These are phyloP conservation scores for Nomada fucata DNA, from an alignment of 2,888 invertebrate genomes.

Conservation along the genomic window DNA sequence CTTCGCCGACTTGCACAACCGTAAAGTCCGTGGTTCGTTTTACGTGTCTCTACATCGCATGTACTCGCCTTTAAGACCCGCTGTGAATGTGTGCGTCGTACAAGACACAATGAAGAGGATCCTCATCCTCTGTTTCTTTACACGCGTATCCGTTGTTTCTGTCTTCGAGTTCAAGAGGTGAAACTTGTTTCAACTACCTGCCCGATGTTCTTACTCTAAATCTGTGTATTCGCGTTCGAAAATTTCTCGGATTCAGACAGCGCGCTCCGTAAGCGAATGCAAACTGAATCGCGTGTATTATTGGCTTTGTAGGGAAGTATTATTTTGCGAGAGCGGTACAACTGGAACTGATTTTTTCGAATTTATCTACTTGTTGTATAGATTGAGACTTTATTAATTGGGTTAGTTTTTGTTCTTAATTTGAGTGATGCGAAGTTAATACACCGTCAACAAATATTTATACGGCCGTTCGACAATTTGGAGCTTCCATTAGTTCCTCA, in stretches of 20 bases:
- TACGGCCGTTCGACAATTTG: no score
- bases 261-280: not conserved
- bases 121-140: conserved; percentile 61
- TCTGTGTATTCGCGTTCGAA: conserved; percentile 60
- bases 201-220: conserved; percentile 62
- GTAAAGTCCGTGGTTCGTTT: conserved; percentile 29
- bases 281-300: not conserved
- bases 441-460: no score
- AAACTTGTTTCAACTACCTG: conserved; percentile 71
- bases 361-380: no score
- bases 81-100: conserved; percentile 9
- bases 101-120: conserved; percentile 65
- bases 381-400: no score
- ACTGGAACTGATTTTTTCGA: no score
- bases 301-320: not conserved
- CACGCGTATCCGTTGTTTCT: conserved; percentile 50
- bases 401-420: no score
- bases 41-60: conserved; percentile 22
- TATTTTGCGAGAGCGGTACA: not conserved
- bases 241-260: conserved; percentile 46
- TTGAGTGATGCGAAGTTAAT: no score
- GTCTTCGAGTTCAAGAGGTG: conserved; percentile 71
- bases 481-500: no score
- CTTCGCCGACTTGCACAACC: conserved; percentile 16
- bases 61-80: conserved; percentile 28